Evolutionary conservation across 2,797 vertebrate genomes (phyloP).

Genomic region (Rhinichthys osculus): DNA sequence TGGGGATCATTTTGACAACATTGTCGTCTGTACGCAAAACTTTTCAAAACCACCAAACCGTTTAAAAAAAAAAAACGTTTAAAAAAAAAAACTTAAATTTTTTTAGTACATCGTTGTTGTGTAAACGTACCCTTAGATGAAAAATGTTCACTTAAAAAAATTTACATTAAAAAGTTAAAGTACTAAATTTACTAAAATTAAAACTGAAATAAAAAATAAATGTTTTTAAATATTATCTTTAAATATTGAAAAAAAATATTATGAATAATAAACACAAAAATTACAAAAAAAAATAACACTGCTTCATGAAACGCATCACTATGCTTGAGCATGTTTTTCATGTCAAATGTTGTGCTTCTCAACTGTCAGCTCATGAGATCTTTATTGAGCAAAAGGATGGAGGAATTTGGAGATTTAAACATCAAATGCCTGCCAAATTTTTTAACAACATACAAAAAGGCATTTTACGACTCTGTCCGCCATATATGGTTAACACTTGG

Average conservation of each 20-base stretch:
- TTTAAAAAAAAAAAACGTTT: too few species aligned
- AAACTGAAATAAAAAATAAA: background rate
- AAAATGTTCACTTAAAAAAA: background rate
- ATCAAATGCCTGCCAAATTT: background rate
- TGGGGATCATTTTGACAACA: background rate
- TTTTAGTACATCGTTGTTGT: too few species aligned
- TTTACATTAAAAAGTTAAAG: too few species aligned
- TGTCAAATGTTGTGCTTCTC: background rate
- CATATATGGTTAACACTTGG: background rate
- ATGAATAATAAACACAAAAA: background rate
- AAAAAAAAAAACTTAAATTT: fast-evolving
- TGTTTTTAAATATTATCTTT: too few species aligned
- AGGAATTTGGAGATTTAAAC: background rate
- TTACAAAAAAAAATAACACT: background rate
- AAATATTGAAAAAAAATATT: too few species aligned
- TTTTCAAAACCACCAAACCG: background rate
- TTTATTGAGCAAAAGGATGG: background rate
- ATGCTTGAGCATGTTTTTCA: conserved; percentile 9
- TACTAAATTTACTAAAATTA: too few species aligned
- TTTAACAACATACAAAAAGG: background rate
- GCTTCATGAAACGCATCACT: background rate
- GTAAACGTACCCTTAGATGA: background rate
- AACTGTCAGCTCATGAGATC: background rate
- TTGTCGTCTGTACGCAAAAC: background rate
- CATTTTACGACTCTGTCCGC: conserved; percentile 4